Conservation (phyloP, 2,888 invertebrate genomes). For the Chelonus formosanus region DNA sequence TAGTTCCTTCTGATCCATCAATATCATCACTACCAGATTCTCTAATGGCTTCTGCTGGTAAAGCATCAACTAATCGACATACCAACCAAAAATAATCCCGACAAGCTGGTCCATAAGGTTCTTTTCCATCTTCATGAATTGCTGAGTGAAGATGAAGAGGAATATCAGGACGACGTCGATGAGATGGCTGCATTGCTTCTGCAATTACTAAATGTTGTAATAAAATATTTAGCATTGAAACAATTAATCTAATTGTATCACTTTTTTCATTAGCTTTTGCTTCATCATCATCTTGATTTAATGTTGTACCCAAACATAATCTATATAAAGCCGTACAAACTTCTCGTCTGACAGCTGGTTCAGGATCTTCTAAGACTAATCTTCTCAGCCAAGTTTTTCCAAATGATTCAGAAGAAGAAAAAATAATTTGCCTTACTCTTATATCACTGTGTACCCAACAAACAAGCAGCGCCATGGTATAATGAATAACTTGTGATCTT, state of each 20-base stretch:
- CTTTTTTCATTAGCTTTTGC: conserved; percentile 47
- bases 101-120: conserved; percentile 93
- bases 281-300: conserved; percentile 65
- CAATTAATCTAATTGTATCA: conserved; percentile 68
- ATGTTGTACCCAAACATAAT: conserved; percentile 79
- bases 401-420: conserved; percentile 79
- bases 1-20: conserved; percentile 40
- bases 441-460: conserved; percentile 92
- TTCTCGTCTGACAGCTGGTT: conserved; percentile 89
- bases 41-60: conserved; percentile 82
- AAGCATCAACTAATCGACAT: conserved; percentile 85
- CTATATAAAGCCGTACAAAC: conserved; percentile 93
- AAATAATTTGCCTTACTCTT: conserved; percentile 79
- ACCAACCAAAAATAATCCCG: conserved; percentile 94
- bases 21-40: conserved; percentile 69
- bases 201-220: conserved; percentile 84
- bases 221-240: conserved; percentile 83
- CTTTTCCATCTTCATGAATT: conserved; percentile 85
- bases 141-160: conserved; percentile 69
- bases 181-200: conserved; percentile 79
- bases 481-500: conserved; percentile 87
- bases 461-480: conserved; percentile 89
- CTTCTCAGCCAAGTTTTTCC: conserved; percentile 80
- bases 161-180: conserved; percentile 53
- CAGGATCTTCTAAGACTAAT: conserved; percentile 89